phyloP scores from a whole-genome alignment of 2,113 vertebrate genomes.

The Lichenostomus cassidix region DNA sequence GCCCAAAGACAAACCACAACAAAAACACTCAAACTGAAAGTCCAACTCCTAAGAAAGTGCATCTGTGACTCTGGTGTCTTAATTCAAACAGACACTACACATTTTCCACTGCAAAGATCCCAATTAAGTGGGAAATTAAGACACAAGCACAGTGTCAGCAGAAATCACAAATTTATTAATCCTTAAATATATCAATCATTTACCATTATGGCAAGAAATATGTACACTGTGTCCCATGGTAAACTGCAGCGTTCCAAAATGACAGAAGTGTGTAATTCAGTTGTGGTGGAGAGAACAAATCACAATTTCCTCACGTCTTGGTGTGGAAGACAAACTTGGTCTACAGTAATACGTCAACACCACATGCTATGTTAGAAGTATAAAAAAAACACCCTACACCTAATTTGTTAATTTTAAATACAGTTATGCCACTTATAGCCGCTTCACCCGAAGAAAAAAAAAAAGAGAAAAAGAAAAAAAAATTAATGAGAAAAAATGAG shows the following conservation, averaged over 20 bases:
- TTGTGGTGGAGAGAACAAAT: conserved; percentile 74
- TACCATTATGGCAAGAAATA: conserved; percentile 84
- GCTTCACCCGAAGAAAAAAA: conserved; percentile 66
- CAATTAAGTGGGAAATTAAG: conserved; percentile 25
- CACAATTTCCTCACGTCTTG: conserved; percentile 71
- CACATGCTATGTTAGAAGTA: conserved; percentile 78
- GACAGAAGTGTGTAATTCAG: conserved; percentile 68
- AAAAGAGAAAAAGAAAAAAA: neutral
- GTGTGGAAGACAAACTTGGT: conserved; percentile 79
- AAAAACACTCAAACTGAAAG: neutral
- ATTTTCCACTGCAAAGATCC: neutral
- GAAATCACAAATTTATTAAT: conserved; percentile 92
- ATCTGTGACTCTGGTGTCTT: neutral
- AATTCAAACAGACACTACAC: neutral
- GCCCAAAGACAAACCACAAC: neutral
- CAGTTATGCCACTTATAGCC: conserved; percentile 75
- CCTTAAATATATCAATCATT: conserved; percentile 86
- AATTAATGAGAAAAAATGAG: conserved; percentile 63
- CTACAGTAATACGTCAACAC: conserved; percentile 76
- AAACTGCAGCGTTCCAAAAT: conserved; percentile 80
- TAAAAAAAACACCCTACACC: conserved; percentile 64
- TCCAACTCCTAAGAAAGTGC: neutral
- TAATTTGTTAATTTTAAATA: conserved; percentile 72
- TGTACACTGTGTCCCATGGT: conserved; percentile 81
- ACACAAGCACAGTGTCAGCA: conserved; percentile 70